Percentiles rank a stretch among this genome's conserved stretches.
These are phyloP conservation scores for Andrena camellia DNA, from an alignment of 2,888 invertebrate species.

Conservation along the genomic window DNA sequence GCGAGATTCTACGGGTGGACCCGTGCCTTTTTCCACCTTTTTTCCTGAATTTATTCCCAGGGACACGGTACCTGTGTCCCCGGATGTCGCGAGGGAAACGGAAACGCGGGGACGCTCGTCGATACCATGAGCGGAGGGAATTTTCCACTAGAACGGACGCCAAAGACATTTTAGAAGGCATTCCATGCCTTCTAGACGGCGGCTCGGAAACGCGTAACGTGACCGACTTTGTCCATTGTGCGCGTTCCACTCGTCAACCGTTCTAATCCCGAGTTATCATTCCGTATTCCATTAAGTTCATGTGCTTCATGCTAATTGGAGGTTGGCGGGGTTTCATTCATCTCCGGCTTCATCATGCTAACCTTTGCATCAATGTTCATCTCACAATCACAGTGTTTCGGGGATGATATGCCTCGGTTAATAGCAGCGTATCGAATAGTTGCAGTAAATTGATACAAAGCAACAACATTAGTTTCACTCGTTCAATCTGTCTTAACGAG, in stretches of 20 bases:
- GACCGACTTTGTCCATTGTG: constrained; percentile 63
- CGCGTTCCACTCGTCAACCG: background rate
- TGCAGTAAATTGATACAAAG: too few species aligned
- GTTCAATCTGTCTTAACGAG: too few species aligned
- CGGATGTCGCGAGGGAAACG: constrained; percentile 43
- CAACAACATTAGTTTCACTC: too few species aligned
- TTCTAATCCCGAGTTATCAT: background rate
- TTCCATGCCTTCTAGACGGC: constrained; percentile 55
- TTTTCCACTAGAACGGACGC: constrained; percentile 61
- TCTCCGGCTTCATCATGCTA: too few species aligned
- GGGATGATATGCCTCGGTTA: too few species aligned
- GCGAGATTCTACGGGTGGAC: constrained; percentile 55
- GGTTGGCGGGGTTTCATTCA: background rate
- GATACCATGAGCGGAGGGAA: constrained; percentile 60
- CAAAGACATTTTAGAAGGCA: constrained; percentile 58
- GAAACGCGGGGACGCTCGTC: constrained; percentile 44
- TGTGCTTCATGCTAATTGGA: background rate
- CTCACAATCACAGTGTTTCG: too few species aligned
- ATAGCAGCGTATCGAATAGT: too few species aligned
- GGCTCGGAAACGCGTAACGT: constrained; percentile 31
- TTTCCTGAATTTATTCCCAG: constrained; percentile 60
- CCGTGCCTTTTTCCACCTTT: constrained; percentile 19
- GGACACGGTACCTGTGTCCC: constrained; percentile 52
- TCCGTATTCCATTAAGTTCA: background rate
- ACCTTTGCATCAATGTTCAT: too few species aligned